phyloP scores from a whole-genome alignment of 2,113 vertebrate genomes.

The Anguilla rostrata region DNA sequence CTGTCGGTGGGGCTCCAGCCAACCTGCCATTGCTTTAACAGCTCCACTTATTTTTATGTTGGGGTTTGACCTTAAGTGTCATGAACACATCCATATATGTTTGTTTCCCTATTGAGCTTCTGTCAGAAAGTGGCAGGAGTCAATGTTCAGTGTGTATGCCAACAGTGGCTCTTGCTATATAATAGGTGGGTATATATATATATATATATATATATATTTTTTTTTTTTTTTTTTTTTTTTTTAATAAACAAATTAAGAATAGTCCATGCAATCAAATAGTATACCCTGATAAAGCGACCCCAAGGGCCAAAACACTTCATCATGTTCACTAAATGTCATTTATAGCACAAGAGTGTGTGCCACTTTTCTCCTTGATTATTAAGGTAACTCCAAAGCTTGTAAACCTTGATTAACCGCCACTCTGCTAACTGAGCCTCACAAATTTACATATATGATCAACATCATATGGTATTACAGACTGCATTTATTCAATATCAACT shows the following conservation, averaged over 20 bases:
- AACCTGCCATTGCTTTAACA: background rate
- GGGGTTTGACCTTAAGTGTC: conserved; percentile 2
- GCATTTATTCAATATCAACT: background rate
- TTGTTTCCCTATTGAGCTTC: background rate
- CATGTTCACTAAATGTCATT: background rate
- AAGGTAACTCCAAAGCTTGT: background rate
- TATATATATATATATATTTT: background rate
- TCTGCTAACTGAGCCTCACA: background rate
- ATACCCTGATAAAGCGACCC: background rate
- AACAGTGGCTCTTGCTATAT: background rate
- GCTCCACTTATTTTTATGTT: background rate
- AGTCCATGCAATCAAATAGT: background rate
- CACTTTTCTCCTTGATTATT: background rate
- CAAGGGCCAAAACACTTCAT: background rate
- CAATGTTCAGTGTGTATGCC: background rate
- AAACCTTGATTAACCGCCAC: background rate
- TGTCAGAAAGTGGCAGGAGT: background rate
- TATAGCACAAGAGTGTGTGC: background rate
- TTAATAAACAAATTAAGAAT: background rate
- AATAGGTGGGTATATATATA: background rate
- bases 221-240: background rate
- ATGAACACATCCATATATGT: background rate
- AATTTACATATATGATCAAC: background rate
- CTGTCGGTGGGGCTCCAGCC: background rate
- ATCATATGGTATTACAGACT: background rate